phyloP scores from a whole-genome alignment of 1,140 invertebrate genomes.

The Brachionus koreanus region DNA sequence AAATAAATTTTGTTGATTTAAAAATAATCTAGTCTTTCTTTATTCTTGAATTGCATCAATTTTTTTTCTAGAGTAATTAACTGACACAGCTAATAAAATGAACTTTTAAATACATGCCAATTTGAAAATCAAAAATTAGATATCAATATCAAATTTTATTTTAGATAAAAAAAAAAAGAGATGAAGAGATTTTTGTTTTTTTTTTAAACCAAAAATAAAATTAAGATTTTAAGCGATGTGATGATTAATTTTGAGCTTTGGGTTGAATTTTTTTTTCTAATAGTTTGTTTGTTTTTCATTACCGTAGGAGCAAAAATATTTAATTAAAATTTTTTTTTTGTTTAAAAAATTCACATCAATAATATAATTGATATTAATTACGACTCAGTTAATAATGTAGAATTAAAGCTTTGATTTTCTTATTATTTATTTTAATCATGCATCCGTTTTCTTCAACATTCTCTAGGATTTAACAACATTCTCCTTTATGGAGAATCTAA shows the following conservation, averaged over 20 bases:
- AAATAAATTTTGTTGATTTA: neutral
- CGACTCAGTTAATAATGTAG: neutral
- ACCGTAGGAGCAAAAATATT: neutral
- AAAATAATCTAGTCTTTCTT: neutral
- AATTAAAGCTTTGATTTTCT: neutral
- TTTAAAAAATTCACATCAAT: neutral
- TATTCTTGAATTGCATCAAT: no score
- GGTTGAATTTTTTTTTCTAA: neutral
- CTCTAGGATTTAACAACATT: no score
- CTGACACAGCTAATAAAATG: no score
- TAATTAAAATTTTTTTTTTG: neutral
- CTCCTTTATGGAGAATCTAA: no score
- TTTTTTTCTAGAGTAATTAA: no score
- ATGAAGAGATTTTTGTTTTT: no score
- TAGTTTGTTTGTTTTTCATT: neutral
- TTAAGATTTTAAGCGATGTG: no score
- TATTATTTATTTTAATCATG: no score
- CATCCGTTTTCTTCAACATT: no score
- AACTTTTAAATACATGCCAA: no score
- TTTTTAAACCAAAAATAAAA: no score
- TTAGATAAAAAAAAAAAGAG: no score
- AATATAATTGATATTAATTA: neutral
- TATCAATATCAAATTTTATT: neutral
- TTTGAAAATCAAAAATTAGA: neutral
- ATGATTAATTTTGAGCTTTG: neutral